Percentiles rank a stretch among this genome's conserved stretches.
These are phyloP conservation scores for Carollia perspicillata DNA, from an alignment of 2,113 vertebrate species.

Conservation along the genomic window DNA sequence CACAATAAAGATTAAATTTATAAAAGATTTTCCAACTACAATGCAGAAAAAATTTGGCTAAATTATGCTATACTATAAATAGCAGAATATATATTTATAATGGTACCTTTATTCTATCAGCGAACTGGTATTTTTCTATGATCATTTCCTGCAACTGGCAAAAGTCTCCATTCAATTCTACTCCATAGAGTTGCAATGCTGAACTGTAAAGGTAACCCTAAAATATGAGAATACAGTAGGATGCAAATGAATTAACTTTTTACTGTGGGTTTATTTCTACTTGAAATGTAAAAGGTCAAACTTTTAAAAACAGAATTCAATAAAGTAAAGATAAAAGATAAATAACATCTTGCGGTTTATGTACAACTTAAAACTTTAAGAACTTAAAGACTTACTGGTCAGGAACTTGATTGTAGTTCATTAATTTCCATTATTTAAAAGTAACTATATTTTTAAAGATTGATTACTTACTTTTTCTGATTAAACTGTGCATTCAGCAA, in stretches of 20 bases:
- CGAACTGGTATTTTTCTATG: slow-evolving; percentile 88
- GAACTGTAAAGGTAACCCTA: slow-evolving; percentile 94
- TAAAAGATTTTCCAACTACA: not conserved
- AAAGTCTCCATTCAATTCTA: slow-evolving; percentile 93
- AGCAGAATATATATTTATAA: slow-evolving; percentile 43
- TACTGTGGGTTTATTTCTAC: not conserved
- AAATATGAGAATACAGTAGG: slow-evolving; percentile 66
- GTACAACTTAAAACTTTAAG: not conserved
- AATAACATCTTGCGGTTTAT: not conserved
- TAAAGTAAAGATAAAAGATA: slow-evolving; percentile 21
- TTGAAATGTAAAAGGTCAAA: slow-evolving; percentile 24
- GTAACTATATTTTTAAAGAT: not conserved
- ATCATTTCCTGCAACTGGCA: slow-evolving; percentile 88
- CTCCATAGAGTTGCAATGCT: slow-evolving; percentile 86
- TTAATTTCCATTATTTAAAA: slow-evolving; percentile 4
- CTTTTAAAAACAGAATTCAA: not conserved
- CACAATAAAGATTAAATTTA: too few species aligned
- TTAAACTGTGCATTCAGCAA: not conserved
- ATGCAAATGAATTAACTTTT: slow-evolving; percentile 33
- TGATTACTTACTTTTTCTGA: slow-evolving; percentile 7
- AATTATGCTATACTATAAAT: not conserved
- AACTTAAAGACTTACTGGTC: not conserved
- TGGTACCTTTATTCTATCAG: slow-evolving; percentile 88
- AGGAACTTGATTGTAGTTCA: not conserved
- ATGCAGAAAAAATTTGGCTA: not conserved